These are phyloP conservation scores for Chloropsis cyanopogon DNA, from an alignment of 2,113 vertebrate species.

Conservation along the genomic window DNA sequence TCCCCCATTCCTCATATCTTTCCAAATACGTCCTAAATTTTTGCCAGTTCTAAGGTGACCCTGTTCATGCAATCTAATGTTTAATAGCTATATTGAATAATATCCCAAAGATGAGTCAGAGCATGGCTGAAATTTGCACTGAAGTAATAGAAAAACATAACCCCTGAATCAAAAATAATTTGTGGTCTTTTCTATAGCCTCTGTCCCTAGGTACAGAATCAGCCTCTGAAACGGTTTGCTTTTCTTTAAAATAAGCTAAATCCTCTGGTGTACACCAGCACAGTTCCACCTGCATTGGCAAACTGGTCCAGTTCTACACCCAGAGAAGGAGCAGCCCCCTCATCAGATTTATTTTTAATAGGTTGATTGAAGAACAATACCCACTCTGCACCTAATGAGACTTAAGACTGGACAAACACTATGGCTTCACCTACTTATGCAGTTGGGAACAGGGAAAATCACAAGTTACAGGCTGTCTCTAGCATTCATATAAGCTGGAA, in stretches of 20 bases:
- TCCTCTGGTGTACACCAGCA: neutral
- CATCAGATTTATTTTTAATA: neutral
- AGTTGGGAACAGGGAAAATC: neutral
- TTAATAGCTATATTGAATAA: conserved; percentile 2
- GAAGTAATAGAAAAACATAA: neutral
- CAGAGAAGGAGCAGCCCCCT: neutral
- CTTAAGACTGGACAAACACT: neutral
- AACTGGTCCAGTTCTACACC: neutral
- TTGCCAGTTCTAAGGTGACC: neutral
- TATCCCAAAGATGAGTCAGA: neutral
- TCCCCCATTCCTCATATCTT: neutral
- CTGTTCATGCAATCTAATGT: neutral
- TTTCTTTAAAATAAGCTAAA: neutral
- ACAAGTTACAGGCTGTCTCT: neutral
- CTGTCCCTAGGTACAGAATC: neutral
- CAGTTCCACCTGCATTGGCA: neutral
- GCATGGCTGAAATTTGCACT: neutral
- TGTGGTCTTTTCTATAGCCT: neutral
- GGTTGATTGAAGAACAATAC: neutral
- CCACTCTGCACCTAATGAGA: neutral
- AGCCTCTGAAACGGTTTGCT: neutral
- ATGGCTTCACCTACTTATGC: neutral
- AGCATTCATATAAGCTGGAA: neutral
- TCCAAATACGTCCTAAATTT: neutral
- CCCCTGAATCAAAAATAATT: neutral